phyloP scores from a whole-genome alignment of 2,888 invertebrate species.

The Orthosia gothica region DNA sequence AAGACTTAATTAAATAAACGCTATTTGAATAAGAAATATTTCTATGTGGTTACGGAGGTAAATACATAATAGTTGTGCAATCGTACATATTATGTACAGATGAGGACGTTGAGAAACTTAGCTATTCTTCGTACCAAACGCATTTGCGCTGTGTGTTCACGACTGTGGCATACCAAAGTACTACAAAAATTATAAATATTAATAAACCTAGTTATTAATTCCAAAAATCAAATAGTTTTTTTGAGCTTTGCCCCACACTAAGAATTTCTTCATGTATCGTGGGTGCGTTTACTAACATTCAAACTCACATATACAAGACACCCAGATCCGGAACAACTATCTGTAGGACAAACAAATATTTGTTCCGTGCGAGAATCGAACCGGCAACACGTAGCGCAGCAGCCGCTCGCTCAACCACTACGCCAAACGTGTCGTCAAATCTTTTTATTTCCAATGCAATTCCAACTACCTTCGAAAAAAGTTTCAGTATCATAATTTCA shows the following conservation, averaged over 20 bases:
- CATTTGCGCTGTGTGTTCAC: background rate
- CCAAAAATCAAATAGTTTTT: too few relatives aligned
- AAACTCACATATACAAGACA: too few relatives aligned
- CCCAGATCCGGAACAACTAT: too few relatives aligned
- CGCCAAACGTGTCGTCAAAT: too few relatives aligned
- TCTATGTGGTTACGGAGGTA: conserved; percentile 35
- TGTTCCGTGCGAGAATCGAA: too few relatives aligned
- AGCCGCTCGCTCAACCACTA: too few relatives aligned
- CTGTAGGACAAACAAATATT: too few relatives aligned
- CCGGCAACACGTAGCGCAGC: too few relatives aligned
- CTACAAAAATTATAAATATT: background rate
- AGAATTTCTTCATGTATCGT: too few relatives aligned
- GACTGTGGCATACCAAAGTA: background rate
- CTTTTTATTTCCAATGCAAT: background rate
- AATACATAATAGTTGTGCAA: conserved; percentile 48
- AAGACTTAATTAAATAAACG: conserved; percentile 43
- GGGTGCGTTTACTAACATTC: too few relatives aligned
- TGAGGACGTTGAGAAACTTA: conserved; percentile 30
- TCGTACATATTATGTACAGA: conserved; percentile 9
- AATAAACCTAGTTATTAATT: too few relatives aligned
- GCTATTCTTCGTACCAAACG: background rate
- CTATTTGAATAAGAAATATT: conserved; percentile 47
- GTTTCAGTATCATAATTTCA: background rate
- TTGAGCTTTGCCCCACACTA: too few relatives aligned
- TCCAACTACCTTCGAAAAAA: background rate